These are phyloP conservation scores for Asteroscopus sphinx DNA, from an alignment of 2,888 invertebrate species.

Conservation along the genomic window DNA sequence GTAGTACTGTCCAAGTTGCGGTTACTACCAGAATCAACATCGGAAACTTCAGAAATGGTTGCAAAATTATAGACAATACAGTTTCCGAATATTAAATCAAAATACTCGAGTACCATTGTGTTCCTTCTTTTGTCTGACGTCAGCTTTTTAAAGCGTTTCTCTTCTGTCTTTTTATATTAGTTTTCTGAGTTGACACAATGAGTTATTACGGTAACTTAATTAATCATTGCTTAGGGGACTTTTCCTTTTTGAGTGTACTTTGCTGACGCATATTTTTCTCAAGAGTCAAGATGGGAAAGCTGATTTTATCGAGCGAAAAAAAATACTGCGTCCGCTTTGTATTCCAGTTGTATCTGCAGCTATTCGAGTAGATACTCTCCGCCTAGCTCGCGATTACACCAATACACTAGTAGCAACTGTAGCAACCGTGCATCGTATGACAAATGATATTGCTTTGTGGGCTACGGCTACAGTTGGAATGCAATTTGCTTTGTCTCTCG, in stretches of 20 bases:
- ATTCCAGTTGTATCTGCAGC: slow-evolving; percentile 26
- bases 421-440: slow-evolving; percentile 66
- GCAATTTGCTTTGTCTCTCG: slow-evolving; percentile 74
- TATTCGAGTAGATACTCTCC: slow-evolving; percentile 42
- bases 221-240: slow-evolving; percentile 63
- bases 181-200: slow-evolving; percentile 68
- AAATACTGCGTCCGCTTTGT: slow-evolving; percentile 17
- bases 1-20: slow-evolving; percentile 67
- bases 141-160: slow-evolving; percentile 42
- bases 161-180: slow-evolving; percentile 57
- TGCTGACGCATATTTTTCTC: slow-evolving; percentile 32
- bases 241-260: slow-evolving; percentile 56
- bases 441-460: slow-evolving; percentile 75
- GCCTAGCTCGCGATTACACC: slow-evolving; percentile 55
- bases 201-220: slow-evolving; percentile 73
- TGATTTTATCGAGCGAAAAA: slow-evolving; percentile 13
- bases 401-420: slow-evolving; percentile 52
- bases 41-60: slow-evolving; percentile 57
- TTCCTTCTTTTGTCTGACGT: slow-evolving; percentile 38
- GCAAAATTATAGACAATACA: slow-evolving; percentile 61
- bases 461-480: slow-evolving; percentile 68
- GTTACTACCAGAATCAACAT: slow-evolving; percentile 58
- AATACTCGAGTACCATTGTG: slow-evolving; percentile 51
- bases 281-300: slow-evolving; percentile 9
- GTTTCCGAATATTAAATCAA: slow-evolving; percentile 48